Percentiles rank a stretch among this genome's conserved stretches.
phyloP scores from a whole-genome alignment of 2,888 invertebrate species.

The Eupithecia exiguata region DNA sequence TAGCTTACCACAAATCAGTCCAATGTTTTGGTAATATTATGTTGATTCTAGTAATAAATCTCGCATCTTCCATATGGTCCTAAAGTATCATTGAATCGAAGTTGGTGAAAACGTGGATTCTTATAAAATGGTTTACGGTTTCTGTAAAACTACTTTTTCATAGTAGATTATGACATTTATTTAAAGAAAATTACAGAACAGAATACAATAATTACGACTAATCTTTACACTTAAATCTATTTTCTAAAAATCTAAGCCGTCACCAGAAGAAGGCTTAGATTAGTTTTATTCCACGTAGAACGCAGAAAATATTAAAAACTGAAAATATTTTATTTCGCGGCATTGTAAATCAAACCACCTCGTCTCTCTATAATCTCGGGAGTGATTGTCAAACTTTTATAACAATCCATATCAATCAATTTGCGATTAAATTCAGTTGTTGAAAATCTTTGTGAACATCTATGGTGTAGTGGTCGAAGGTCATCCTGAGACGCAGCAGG shows the following conservation, averaged over 20 bases:
- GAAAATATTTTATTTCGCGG: neutral
- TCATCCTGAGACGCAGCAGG: neutral
- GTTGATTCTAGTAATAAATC: neutral
- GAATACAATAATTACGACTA: too few species aligned
- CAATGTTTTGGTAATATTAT: neutral
- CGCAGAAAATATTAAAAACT: neutral
- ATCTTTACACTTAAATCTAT: too few species aligned
- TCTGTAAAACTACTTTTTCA: neutral
- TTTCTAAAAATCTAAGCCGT: too few species aligned
- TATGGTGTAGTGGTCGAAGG: neutral
- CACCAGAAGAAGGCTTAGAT: too few species aligned
- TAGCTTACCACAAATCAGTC: neutral
- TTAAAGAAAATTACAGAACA: too few species aligned
- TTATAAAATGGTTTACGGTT: neutral
- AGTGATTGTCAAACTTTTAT: neutral
- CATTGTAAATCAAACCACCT: neutral
- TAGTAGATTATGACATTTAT: too few species aligned
- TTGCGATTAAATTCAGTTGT: neutral
- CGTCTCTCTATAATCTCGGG: neutral
- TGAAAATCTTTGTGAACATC: neutral
- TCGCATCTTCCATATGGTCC: neutral
- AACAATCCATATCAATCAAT: neutral
- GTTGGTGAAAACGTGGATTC: neutral
- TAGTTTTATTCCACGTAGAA: neutral
- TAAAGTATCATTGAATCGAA: neutral